These are phyloP conservation scores for Chiridota heheva DNA, from an alignment of 35 echinoderm and acorn worm genomes.

Conservation along the genomic window DNA sequence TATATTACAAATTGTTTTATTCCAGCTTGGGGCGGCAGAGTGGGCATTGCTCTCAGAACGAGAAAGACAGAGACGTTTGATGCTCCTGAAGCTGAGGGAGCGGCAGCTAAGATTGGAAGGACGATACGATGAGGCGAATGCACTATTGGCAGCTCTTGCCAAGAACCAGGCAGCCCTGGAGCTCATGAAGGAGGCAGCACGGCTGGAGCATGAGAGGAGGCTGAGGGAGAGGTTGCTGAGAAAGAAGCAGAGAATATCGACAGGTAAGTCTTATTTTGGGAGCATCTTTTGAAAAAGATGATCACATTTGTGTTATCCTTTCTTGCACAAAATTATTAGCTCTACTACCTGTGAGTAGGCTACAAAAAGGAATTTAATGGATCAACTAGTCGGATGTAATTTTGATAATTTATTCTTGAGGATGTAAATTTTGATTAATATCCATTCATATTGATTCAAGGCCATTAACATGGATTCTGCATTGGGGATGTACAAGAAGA, in stretches of 20 bases:
- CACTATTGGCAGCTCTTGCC: constrained; percentile 68
- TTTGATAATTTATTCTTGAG: too few relatives aligned
- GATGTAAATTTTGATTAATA: too few relatives aligned
- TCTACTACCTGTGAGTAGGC: too few relatives aligned
- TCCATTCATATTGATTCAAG: too few relatives aligned
- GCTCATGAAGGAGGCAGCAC: constrained; percentile 75
- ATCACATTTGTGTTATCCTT: too few relatives aligned
- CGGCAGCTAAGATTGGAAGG: constrained; percentile 70
- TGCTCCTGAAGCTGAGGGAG: constrained; percentile 86
- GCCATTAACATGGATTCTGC: too few relatives aligned
- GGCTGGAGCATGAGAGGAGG: constrained; percentile 76
- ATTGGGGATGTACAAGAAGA: too few relatives aligned
- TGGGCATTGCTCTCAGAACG: constrained; percentile 94
- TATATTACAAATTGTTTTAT: too few relatives aligned
- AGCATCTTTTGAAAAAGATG: neutral
- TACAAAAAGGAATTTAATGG: too few relatives aligned
- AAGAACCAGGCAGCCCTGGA: constrained; percentile 86
- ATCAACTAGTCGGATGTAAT: too few relatives aligned
- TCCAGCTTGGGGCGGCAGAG: constrained; percentile 73
- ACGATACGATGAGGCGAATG: constrained; percentile 82
- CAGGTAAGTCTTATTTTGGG: constrained; percentile 18
- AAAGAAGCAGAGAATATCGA: constrained; percentile 60
- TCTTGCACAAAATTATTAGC: too few relatives aligned
- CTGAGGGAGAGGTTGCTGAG: constrained; percentile 68
- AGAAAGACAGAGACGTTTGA: constrained; percentile 76